These are phyloP conservation scores for Mycogona germanica DNA, from an alignment of 2,888 invertebrate genomes.

Conservation along the genomic window DNA sequence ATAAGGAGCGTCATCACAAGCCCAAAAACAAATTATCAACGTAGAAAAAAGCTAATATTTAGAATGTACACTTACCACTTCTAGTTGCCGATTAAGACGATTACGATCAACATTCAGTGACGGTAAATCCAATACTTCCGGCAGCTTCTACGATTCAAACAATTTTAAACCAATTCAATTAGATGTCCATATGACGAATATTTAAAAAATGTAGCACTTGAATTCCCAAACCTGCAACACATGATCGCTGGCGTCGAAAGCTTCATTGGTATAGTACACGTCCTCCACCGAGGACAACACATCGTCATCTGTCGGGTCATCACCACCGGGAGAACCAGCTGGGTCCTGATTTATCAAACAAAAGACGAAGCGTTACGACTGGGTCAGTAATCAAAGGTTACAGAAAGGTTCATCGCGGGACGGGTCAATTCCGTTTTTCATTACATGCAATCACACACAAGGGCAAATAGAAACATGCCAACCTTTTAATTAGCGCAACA, in stretches of 20 bases:
- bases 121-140: conserved; percentile 49
- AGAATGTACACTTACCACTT: too few species aligned
- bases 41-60: too few species aligned
- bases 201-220: conserved; percentile 1
- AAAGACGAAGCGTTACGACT: background rate
- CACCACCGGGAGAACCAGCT: background rate
- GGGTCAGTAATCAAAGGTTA: background rate
- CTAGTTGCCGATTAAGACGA: too few species aligned
- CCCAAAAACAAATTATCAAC: too few species aligned
- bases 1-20: too few species aligned
- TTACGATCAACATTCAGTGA: too few species aligned
- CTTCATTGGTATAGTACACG: conserved; percentile 56
- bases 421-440: too few species aligned
- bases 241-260: conserved; percentile 60
- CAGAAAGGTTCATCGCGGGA: background rate
- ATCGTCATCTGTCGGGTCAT: conserved; percentile 28
- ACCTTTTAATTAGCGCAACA: too few species aligned
- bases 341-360: background rate
- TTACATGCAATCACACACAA: too few species aligned
- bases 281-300: conserved; percentile 50
- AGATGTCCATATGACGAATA: conserved; percentile 16
- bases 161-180: conserved; percentile 18
- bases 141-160: conserved; percentile 51
- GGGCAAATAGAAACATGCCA: too few species aligned
- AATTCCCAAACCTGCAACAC: conserved; percentile 51